Conservation (phyloP, 2,113 vertebrate genomes). For the Saguinus midas region DNA sequence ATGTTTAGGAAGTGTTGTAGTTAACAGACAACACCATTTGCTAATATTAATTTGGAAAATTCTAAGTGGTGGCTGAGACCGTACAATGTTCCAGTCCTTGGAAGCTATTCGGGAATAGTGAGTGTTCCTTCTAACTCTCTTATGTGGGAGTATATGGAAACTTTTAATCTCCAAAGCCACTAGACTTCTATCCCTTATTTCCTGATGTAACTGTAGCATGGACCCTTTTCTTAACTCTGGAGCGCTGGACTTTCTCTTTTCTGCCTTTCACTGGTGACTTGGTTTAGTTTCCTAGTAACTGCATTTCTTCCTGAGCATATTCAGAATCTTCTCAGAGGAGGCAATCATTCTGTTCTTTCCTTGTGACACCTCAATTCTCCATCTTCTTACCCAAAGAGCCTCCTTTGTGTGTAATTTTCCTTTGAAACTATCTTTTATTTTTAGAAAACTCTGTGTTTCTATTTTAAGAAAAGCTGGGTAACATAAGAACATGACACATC, state of each 20-base stretch:
- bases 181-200: not conserved
- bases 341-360: not conserved
- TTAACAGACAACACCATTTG: not conserved
- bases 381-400: not conserved
- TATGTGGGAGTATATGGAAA: not conserved
- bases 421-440: not conserved
- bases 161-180: not conserved
- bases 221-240: not conserved
- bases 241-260: not conserved
- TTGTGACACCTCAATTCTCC: not conserved
- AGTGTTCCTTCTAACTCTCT: not conserved
- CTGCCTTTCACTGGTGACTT: not conserved
- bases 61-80: not conserved
- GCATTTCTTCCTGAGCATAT: not conserved
- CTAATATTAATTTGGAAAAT: not conserved
- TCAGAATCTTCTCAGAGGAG: not conserved
- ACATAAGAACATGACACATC: not conserved
- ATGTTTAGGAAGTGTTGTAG: not conserved
- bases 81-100: not conserved
- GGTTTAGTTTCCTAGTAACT: not conserved
- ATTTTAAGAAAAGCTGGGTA: constrained; percentile 21
- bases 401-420: not conserved
- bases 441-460: not conserved
- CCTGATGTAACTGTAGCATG: not conserved
- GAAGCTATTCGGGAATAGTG: not conserved